These are phyloP conservation scores for Aethina tumida DNA, from an alignment of 1,140 invertebrate genomes.

Conservation along the genomic window DNA sequence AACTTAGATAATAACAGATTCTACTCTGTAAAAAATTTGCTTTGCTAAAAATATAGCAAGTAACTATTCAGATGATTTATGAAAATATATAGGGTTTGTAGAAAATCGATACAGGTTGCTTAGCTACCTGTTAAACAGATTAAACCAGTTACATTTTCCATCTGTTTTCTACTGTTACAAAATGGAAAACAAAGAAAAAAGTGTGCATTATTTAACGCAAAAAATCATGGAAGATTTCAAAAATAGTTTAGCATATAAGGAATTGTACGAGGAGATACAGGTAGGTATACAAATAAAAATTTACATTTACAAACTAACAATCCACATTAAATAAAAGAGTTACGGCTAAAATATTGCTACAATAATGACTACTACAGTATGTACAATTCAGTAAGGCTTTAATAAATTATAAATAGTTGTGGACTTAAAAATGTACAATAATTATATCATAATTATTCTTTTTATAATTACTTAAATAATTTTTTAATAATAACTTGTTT, in stretches of 20 bases:
- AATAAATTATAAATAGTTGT: not conserved
- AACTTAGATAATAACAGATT: too few species aligned
- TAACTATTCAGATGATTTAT: too few species aligned
- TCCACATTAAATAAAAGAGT: not conserved
- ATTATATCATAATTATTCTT: constrained; percentile 2
- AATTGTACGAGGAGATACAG: constrained; percentile 53
- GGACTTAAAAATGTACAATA: not conserved
- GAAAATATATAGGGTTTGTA: too few species aligned
- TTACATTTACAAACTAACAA: not conserved
- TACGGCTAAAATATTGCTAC: not conserved
- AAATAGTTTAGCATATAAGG: constrained; percentile 50
- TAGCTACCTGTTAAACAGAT: too few species aligned
- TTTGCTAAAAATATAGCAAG: too few species aligned
- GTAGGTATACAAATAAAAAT: constrained; percentile 29
- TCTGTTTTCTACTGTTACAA: too few species aligned
- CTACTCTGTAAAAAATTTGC: too few species aligned
- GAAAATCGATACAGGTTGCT: too few species aligned
- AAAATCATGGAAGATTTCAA: constrained; percentile 53
- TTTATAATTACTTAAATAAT: not conserved
- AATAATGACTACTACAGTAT: not conserved
- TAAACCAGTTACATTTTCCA: too few species aligned
- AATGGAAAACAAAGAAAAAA: constrained; percentile 45
- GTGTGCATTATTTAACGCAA: constrained; percentile 49
- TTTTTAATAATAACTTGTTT: too few species aligned
- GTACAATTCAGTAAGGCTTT: not conserved